Conservation (phyloP, 2,888 invertebrate species). For the Operophtera brumata region DNA sequence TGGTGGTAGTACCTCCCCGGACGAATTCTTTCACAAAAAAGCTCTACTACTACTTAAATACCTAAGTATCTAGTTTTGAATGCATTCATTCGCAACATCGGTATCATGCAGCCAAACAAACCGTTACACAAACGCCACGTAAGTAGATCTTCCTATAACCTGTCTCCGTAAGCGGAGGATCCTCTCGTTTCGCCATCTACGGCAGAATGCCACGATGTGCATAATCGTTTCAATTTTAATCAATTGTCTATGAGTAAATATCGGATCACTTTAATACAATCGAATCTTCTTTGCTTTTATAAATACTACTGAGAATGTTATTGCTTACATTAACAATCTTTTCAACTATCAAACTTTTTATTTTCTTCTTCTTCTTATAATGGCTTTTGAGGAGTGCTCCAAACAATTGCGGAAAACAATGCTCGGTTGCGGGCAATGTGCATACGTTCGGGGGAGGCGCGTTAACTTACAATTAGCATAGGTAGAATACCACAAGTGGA, state of each 20-base stretch:
- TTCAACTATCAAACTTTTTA: background rate
- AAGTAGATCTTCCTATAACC: constrained; percentile 42
- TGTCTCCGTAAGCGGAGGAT: constrained; percentile 22
- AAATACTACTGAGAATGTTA: too few species aligned
- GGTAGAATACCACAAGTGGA: too few species aligned
- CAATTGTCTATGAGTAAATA: background rate
- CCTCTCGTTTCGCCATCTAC: constrained; percentile 28
- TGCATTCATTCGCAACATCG: constrained; percentile 8
- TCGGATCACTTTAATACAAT: constrained; percentile 12
- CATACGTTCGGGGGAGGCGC: too few species aligned
- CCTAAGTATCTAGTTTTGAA: background rate
- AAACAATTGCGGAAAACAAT: too few species aligned
- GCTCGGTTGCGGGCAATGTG: too few species aligned
- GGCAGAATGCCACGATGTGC: constrained; percentile 10
- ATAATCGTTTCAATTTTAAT: constrained; percentile 6
- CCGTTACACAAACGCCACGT: constrained; percentile 22
- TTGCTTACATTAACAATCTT: too few species aligned
- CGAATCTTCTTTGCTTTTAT: background rate
- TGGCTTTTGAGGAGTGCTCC: too few species aligned
- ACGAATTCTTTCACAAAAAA: too few species aligned
- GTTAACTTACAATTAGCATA: too few species aligned
- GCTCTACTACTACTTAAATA: too few species aligned
- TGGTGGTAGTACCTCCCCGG: too few species aligned
- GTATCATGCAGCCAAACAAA: constrained; percentile 9
- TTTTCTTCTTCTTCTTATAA: too few species aligned